Base-by-base conservation (phyloP, 2,113 vertebrate genomes). In the Clinocottus analis region DNA sequence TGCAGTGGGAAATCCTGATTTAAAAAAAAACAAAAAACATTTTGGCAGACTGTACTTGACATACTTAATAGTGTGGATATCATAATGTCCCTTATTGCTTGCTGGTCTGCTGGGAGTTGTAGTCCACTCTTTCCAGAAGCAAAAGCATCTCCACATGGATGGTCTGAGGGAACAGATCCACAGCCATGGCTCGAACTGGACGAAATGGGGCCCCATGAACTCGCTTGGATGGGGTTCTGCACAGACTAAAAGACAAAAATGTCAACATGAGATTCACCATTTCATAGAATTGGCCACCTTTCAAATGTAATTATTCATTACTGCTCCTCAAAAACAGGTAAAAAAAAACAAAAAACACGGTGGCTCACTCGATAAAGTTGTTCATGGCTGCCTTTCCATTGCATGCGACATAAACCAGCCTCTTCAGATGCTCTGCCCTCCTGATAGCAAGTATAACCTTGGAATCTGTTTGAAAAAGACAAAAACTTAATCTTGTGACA, bases 81-180 rank as follows among this genome's bases (percentile, higher is more conserved):
- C 2, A 14, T 23, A 25, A 14, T 0, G 70, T 55, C n/a, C 67
- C 41, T 55, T 56, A 16, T 72, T 53, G 47, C 71, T 68, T 47
- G 21, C 80, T 79, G 37, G 41, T 27, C 19, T 37, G 43, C 69
- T 92, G 83, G 84, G 89, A 76, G 0, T 93, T 75, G 7, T 95
- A 92, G 3, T 97, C 93, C 10, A 95, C 88, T 64, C 98, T 95
- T 85, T 99, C 97, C 9, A 99, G 95, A 82, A 97, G 87, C 75
- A 99, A 90, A 2, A 99, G 94, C 80, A 97, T 91, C 91, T 99
- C 98, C 0, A 96, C 97, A 35, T 99, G 97, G 60, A 94, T 92
- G 6, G 98, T 99, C 88, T 99, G 98, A 1, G 98, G 98, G 86
- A 99, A 99, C 59, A 99, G 94, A 82, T 99, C 98, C 89, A 99